These are phyloP conservation scores for Antheraea pernyi DNA, from an alignment of 1,140 invertebrate genomes.

Conservation along the genomic window DNA sequence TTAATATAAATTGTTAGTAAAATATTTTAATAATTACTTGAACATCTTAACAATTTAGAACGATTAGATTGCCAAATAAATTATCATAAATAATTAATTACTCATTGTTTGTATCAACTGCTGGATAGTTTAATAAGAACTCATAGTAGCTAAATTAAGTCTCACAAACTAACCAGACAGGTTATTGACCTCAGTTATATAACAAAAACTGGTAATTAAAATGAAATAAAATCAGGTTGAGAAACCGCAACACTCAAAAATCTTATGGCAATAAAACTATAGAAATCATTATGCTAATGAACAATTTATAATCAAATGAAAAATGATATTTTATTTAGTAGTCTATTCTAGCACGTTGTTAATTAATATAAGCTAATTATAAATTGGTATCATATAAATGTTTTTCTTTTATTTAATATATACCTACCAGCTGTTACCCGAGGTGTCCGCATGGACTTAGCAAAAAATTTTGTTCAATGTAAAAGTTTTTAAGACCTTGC, in stretches of 20 bases:
- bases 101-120: no score
- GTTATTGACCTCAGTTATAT: slow-evolving; percentile 13
- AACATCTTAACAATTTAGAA: no score
- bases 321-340: slow-evolving; percentile 15
- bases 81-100: no score
- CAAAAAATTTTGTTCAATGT: no score
- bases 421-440: no score
- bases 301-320: slow-evolving; percentile 26
- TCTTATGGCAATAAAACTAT: slow-evolving; percentile 1
- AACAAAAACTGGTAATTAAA: slow-evolving; percentile 15
- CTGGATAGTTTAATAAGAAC: no score
- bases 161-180: neutral
- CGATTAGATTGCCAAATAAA: no score
- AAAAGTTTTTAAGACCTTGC: no score
- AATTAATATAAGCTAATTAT: slow-evolving; percentile 11
- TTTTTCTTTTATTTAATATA: neutral
- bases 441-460: no score
- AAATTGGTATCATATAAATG: neutral
- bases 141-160: neutral
- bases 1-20: no score
- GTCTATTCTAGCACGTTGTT: slow-evolving; percentile 9
- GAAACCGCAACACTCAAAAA: neutral
- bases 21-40: no score
- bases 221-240: neutral
- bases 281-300: slow-evolving; percentile 26